Conservation (phyloP, 2,113 vertebrate species). For the Misgurnus mizolepis region DNA sequence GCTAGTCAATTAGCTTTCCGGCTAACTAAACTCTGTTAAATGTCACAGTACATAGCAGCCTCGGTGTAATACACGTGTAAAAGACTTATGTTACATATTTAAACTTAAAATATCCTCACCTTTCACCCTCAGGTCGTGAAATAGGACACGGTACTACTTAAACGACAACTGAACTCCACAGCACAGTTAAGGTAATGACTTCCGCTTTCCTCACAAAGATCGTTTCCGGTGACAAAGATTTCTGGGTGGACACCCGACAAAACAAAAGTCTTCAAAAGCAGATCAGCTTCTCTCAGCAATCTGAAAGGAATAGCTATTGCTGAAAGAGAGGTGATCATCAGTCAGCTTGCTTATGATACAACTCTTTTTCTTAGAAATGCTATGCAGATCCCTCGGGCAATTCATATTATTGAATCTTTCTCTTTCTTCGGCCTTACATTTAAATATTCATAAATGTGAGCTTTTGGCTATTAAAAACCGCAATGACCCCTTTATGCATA, state of each 20-base stretch:
- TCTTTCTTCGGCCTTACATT: too few species aligned
- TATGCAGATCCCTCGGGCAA: too few species aligned
- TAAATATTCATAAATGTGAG: too few species aligned
- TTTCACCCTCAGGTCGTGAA: slow-evolving; percentile 50
- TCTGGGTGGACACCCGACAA: background rate
- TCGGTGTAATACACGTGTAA: background rate
- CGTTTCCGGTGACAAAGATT: background rate
- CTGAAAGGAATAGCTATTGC: too few species aligned
- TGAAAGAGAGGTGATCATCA: too few species aligned
- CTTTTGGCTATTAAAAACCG: too few species aligned
- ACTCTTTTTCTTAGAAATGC: too few species aligned
- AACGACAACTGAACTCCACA: background rate
- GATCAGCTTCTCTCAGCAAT: too few species aligned
- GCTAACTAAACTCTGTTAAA: background rate
- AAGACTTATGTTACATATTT: slow-evolving; percentile 34
- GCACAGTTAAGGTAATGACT: background rate
- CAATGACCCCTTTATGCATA: too few species aligned
- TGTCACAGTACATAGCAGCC: background rate
- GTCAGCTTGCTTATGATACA: too few species aligned
- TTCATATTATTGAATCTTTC: too few species aligned
- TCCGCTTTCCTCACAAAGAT: background rate
- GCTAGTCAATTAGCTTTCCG: too few species aligned
- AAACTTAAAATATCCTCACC: slow-evolving; percentile 54
- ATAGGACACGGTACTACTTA: slow-evolving; percentile 39
- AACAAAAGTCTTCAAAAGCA: background rate